Evolutionary conservation across 2,113 vertebrate species (phyloP).

Genomic region (Hyla sarda): DNA sequence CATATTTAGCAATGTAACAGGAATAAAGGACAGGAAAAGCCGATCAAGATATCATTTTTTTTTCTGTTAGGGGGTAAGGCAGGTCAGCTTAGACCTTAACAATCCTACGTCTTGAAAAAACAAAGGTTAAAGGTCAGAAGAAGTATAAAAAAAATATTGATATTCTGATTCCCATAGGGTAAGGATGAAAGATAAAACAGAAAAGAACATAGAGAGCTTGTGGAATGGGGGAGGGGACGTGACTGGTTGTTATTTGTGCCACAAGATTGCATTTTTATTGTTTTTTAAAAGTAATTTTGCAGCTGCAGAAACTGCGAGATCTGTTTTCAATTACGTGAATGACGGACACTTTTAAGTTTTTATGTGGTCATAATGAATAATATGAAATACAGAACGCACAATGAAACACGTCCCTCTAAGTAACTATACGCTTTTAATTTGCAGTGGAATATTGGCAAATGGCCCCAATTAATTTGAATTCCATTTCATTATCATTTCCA

Average conservation of each 20-base stretch:
- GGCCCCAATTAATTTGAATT: conserved; percentile 9
- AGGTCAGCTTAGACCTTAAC: conserved; percentile 80
- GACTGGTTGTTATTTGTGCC: conserved; percentile 57
- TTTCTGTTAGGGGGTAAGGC: conserved; percentile 63
- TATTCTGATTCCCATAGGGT: conserved; percentile 77
- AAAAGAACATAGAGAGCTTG: conserved; percentile 70
- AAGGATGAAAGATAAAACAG: conserved; percentile 76
- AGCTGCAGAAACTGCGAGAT: conserved; percentile 64
- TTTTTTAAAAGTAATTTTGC: conserved; percentile 68
- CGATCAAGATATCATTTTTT: conserved; percentile 59
- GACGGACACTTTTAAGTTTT: conserved; percentile 76
- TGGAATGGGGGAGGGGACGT: conserved; percentile 46
- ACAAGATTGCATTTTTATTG: conserved; percentile 66
- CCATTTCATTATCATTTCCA: conserved; percentile 48
- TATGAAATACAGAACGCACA: conserved; percentile 62
- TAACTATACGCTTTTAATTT: conserved; percentile 64
- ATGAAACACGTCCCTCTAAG: conserved; percentile 66
- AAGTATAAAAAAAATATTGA: conserved; percentile 78
- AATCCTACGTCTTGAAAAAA: conserved; percentile 77
- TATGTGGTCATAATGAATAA: conserved; percentile 69
- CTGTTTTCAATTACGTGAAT: conserved; percentile 75
- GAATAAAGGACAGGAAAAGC: conserved; percentile 63
- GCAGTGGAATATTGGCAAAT: conserved; percentile 62
- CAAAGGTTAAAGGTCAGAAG: conserved; percentile 78
- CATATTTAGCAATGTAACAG: conserved; percentile 9